phyloP scores from a whole-genome alignment of 2,888 invertebrate species.

The Caenorhabditis sp. region DNA sequence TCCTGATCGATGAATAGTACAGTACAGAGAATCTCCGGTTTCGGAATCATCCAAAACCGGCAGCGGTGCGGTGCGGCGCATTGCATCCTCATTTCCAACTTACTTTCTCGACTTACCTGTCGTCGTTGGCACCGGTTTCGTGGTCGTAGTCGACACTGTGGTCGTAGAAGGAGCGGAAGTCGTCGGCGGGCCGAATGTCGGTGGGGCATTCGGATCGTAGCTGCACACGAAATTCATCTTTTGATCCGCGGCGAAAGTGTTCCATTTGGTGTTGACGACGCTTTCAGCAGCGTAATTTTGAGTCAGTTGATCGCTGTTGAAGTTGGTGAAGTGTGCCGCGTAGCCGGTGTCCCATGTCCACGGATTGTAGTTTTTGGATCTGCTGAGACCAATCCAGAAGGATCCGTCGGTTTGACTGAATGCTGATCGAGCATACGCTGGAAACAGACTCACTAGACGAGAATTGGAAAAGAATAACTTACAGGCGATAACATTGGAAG shows the following conservation, averaged over 20 bases:
- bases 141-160: no score
- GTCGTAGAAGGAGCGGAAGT: neutral
- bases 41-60: no score
- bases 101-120: no score
- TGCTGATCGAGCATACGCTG: constrained; percentile 17
- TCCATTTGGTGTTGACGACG: constrained; percentile 24
- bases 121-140: no score
- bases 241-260: constrained; percentile 5
- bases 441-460: neutral
- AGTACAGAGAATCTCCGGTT: no score
- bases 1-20: no score
- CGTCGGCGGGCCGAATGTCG: constrained; percentile 9
- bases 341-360: neutral
- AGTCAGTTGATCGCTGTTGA: constrained; percentile 5
- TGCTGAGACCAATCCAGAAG: constrained; percentile 35
- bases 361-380: constrained; percentile 13
- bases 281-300: constrained; percentile 25
- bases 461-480: constrained; percentile 1
- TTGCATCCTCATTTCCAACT: no score
- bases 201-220: constrained; percentile 25
- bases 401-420: constrained; percentile 9
- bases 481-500: constrained; percentile 23
- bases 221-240: constrained; percentile 34
- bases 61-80: no score
- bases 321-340: constrained; percentile 9